Base-by-base conservation (phyloP, 2,113 vertebrate genomes). In the Microcebus tavaratra region DNA sequence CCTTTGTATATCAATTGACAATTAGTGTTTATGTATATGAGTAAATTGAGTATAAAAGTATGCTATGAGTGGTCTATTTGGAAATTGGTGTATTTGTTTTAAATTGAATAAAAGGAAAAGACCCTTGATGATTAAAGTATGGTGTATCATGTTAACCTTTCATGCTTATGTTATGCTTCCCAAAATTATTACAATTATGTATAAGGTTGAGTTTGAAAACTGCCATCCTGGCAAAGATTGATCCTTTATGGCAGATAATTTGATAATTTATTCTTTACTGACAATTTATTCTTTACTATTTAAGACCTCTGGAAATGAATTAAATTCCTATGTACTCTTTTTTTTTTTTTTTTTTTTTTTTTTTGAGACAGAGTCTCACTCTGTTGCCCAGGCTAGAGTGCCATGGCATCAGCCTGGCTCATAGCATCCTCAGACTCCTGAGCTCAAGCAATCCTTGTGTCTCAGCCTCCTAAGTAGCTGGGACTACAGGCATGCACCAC, bases 141-240 rank as follows among this genome's bases (percentile, higher is more conserved):
- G 73, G 34, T 86, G 20, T 61, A 65, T 84, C 39, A 36, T 90
- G 27, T 86, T 94, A 90, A 81, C 67, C 25, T 96, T 90, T 81
- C 39, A 86, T 72, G 70, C n/a, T 12, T 82, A 2, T 68, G 13
- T 81, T 68, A 45, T 15, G 21, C 10, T 94, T 5, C 18, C 34
- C 11, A 29, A 23, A 88, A 88, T 76, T 94, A 48, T 96, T 90
- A 81, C 25, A 72, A 85, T 95, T 95, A 85, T 29, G 15, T 91
- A 34, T 39, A 90, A 90, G 73, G 45, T 36, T 94, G 15, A 72
- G 13, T 79, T 95, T 92, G 59, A 94, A 53, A 82, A 86, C 70
- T 85, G 18, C 8, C 29, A 20, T 50, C 21, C 27, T 88, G 20
- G 8, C 45, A 88, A 95, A 73, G 61, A 48, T 39, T 93, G 25